A percentile compares a stretch with the other conserved stretches of the same genome.
Conservation (phyloP, 2,888 invertebrate genomes). For the Sinotaia quadrata region DNA sequence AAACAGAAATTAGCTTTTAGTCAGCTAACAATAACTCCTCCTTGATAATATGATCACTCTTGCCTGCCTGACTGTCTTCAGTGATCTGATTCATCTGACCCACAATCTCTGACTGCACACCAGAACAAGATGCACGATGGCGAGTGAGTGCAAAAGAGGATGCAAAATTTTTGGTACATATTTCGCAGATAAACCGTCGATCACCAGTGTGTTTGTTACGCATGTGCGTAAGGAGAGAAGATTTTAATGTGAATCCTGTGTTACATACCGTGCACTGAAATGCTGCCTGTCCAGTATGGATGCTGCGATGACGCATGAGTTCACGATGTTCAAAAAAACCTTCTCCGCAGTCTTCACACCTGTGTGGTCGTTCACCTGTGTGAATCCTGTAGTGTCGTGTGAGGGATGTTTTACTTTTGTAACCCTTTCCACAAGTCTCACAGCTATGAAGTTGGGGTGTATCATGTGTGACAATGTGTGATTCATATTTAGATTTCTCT, state of each 20-base stretch:
- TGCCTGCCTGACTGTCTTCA: no score
- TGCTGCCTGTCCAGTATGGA: slow-evolving; percentile 71
- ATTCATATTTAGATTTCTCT: slow-evolving; percentile 30
- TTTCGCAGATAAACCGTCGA: background rate
- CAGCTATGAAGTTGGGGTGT: slow-evolving; percentile 20
- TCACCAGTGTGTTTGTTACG: slow-evolving; percentile 27
- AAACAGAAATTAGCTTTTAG: no score
- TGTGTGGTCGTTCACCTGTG: slow-evolving; percentile 34
- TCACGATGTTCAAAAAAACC: slow-evolving; percentile 35
- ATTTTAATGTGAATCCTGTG: slow-evolving; percentile 35
- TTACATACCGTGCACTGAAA: slow-evolving; percentile 51
- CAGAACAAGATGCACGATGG: background rate
- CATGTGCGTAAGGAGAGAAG: slow-evolving; percentile 33
- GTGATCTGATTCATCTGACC: no score
- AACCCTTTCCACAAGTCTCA: slow-evolving; percentile 27
- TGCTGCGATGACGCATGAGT: slow-evolving; percentile 66
- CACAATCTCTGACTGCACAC: no score
- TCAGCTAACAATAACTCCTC: no score
- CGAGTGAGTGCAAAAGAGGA: background rate
- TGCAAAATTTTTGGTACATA: background rate
- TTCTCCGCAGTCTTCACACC: slow-evolving; percentile 32
- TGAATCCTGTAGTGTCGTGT: slow-evolving; percentile 33
- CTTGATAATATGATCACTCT: no score
- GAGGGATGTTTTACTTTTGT: slow-evolving; percentile 36
- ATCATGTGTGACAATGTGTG: slow-evolving; percentile 24